Evolutionary conservation across 2,113 vertebrate species (phyloP).

Genomic region (Fukomys damarensis): DNA sequence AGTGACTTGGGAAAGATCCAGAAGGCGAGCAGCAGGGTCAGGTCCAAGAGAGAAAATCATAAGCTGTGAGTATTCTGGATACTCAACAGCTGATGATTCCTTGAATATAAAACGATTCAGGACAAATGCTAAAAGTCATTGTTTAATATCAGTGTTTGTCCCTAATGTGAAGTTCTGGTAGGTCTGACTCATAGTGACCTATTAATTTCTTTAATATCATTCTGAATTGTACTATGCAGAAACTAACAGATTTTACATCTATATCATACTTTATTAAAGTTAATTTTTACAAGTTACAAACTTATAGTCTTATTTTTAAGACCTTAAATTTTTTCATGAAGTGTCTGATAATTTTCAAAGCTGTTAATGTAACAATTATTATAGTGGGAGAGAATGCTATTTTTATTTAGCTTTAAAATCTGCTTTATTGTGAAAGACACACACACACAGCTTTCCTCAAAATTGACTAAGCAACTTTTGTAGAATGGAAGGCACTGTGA

Average conservation of each 20-base stretch:
- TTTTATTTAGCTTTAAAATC: conserved; percentile 37
- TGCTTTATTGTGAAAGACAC: background rate
- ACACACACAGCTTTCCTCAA: background rate
- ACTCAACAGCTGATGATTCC: background rate
- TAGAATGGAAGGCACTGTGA: background rate
- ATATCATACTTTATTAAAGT: background rate
- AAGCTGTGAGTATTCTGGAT: background rate
- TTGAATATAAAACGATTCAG: background rate
- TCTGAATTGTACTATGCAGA: background rate
- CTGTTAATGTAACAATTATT: background rate
- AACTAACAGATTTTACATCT: background rate
- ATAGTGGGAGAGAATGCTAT: background rate
- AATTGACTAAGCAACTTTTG: background rate
- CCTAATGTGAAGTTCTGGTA: background rate
- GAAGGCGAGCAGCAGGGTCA: background rate
- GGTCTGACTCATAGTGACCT: background rate
- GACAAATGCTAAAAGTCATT: background rate
- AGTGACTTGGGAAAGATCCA: background rate
- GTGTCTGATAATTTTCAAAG: background rate
- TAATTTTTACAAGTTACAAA: background rate
- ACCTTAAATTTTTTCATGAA: background rate
- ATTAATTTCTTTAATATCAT: background rate
- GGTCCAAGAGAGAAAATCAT: background rate
- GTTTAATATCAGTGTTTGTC: background rate
- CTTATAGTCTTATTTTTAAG: background rate